phyloP scores from a whole-genome alignment of 2,797 vertebrate species.

The Psittacula echo region DNA sequence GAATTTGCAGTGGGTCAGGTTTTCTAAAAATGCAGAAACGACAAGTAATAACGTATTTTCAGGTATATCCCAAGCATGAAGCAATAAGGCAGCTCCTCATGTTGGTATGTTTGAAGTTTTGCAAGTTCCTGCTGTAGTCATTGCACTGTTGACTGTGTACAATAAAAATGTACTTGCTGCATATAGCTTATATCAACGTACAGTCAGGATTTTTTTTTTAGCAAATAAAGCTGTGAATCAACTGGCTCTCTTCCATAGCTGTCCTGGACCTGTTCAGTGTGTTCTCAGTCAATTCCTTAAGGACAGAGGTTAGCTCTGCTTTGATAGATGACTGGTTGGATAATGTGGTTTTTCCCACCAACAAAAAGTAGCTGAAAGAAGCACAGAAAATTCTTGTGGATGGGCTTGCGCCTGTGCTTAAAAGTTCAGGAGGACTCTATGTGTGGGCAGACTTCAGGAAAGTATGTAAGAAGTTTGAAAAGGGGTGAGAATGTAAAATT shows the following conservation, averaged over 20 bases:
- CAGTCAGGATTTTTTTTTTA: not conserved
- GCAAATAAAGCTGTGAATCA: slow-evolving; percentile 15
- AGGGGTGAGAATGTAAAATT: not conserved
- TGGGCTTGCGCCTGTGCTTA: slow-evolving; percentile 34
- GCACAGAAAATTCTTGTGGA: slow-evolving; percentile 13
- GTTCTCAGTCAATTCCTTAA: slow-evolving; percentile 41
- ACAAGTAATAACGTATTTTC: not conserved
- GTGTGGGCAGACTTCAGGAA: slow-evolving; percentile 67
- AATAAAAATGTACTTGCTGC: not conserved
- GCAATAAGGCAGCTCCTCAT: not conserved
- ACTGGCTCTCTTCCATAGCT: slow-evolving; percentile 47
- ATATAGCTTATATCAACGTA: not conserved
- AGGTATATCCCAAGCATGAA: not conserved
- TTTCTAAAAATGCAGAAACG: not conserved
- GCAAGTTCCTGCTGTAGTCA: not conserved
- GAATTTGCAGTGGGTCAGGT: not conserved
- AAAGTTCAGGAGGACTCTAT: slow-evolving; percentile 44
- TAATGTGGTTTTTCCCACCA: slow-evolving; percentile 50
- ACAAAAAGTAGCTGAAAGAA: slow-evolving; percentile 36
- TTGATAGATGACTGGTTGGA: slow-evolving; percentile 54
- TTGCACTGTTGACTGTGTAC: not conserved
- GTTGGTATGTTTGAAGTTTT: not conserved
- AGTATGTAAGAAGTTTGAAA: not conserved
- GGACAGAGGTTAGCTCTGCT: slow-evolving; percentile 52
- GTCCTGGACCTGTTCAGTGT: slow-evolving; percentile 41